phyloP scores from a whole-genome alignment of 2,113 vertebrate genomes.

The Microtus pennsylvanicus region DNA sequence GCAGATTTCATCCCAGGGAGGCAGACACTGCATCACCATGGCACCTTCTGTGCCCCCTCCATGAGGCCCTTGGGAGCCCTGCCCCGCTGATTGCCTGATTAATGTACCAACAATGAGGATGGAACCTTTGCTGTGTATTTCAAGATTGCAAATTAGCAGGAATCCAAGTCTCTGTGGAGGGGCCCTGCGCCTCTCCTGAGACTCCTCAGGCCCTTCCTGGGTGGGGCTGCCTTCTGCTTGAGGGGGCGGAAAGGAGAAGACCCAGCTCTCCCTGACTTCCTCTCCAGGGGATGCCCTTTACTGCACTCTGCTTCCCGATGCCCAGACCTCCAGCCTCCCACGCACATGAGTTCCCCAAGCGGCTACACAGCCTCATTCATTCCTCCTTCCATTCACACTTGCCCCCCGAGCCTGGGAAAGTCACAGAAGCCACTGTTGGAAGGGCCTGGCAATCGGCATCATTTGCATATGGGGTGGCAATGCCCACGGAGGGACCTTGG shows the following conservation, averaged over 20 bases:
- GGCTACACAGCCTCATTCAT: not conserved
- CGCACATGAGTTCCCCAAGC: not conserved
- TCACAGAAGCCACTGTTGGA: not conserved
- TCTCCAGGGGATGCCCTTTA: not conserved
- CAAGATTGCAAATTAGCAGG: slow-evolving; percentile 65
- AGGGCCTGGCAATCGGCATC: not conserved
- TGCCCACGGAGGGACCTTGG: not conserved
- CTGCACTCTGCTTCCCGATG: not conserved
- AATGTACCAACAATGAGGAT: slow-evolving; percentile 52
- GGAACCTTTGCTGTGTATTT: slow-evolving; percentile 43
- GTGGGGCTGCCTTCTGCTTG: not conserved
- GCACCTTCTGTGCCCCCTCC: slow-evolving; percentile 7
- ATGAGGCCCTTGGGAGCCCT: slow-evolving; percentile 22
- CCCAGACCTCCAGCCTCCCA: not conserved
- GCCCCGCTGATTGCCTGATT: slow-evolving; percentile 50
- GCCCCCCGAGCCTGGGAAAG: not conserved
- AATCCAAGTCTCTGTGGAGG: not conserved
- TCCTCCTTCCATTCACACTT: not conserved
- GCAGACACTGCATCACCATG: not conserved
- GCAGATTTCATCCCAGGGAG: slow-evolving; percentile 29
- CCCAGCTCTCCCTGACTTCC: not conserved
- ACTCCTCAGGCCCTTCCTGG: not conserved
- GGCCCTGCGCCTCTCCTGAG: not conserved
- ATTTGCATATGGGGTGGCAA: not conserved
- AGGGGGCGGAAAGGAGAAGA: not conserved